Evolutionary conservation across 2,797 vertebrate genomes (phyloP), one percentile per base, ranked within the genome.

Genomic region (Syngnathus rostellatus): DNA sequence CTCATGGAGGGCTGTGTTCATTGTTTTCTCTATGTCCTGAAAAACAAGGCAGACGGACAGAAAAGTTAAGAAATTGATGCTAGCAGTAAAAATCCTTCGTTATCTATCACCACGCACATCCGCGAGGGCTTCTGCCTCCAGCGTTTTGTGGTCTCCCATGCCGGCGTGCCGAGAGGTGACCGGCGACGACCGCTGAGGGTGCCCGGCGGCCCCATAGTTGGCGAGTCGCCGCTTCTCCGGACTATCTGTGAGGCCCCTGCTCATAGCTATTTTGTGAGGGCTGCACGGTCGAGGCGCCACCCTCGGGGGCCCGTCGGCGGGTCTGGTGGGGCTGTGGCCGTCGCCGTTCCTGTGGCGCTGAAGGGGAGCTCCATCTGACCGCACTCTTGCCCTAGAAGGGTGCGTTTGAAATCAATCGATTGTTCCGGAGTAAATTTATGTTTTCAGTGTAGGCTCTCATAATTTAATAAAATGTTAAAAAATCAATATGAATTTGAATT

Each of bases 1-100:
- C 84, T 98, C 95, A 0, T 95, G 93, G 62, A 98, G 91, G 0
- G 95, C 95, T 0, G 95, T 97, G 78, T 93, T 98, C 95, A 97
- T 97, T 45, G 95, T 98, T 90, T 97, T 96, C 89, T 98, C 95
- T 37, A 97, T 98, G 88, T 98, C 95, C 95, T 98, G 83, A 0
- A 2, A 75, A 69, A 74, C 40, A 74, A 9, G 6, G n/a, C 5
- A 14, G 39, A 39, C 39, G 39, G 59, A 23, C 23, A 55, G 41
- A 54, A 43, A 7, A 5, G 46, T 68, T 60, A 12, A 45, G 45
- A 51, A 66, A 65, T 1, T 1, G 21, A 61, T 21, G 9, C n/a
- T 17, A 67, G 23, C 40, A 62, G 21, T 0, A 6, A 46, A 16
- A 46, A 46, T 0, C 6, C 6, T 2, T 48, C 14, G 6, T 10